These are phyloP conservation scores for Chiloscyllium punctatum DNA, from an alignment of 2,797 vertebrate genomes.

Conservation along the genomic window DNA sequence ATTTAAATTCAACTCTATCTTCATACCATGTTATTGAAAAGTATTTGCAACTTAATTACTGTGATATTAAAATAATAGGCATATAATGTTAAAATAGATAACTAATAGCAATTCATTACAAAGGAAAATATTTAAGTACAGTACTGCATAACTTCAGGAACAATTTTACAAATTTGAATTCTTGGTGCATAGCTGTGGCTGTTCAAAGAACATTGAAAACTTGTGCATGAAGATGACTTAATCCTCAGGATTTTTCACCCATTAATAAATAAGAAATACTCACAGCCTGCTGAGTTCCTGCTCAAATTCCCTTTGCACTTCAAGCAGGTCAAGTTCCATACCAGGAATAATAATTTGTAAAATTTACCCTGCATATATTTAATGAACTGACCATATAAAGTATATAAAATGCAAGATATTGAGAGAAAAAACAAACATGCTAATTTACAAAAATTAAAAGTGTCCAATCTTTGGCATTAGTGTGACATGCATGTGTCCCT, in stretches of 20 bases:
- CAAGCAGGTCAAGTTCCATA: neutral
- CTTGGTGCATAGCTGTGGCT: neutral
- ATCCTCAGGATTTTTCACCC: neutral
- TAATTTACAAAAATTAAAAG: neutral
- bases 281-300: neutral
- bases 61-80: neutral
- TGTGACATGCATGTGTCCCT: neutral
- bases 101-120: neutral
- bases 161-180: neutral
- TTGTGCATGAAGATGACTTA: neutral
- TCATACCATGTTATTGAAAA: neutral
- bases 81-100: neutral
- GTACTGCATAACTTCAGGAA: neutral
- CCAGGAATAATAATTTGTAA: neutral
- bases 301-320: neutral
- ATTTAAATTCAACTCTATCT: neutral
- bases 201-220: neutral
- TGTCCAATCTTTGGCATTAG: neutral
- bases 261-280: neutral
- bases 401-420: neutral
- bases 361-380: neutral
- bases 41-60: neutral
- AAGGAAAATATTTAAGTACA: neutral
- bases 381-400: constrained; percentile 11
- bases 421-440: neutral